A percentile compares a stretch with the other conserved stretches of the same genome.
These are phyloP conservation scores for Dromococcyx pavoninus DNA, from an alignment of 2,797 vertebrate genomes.

Conservation along the genomic window DNA sequence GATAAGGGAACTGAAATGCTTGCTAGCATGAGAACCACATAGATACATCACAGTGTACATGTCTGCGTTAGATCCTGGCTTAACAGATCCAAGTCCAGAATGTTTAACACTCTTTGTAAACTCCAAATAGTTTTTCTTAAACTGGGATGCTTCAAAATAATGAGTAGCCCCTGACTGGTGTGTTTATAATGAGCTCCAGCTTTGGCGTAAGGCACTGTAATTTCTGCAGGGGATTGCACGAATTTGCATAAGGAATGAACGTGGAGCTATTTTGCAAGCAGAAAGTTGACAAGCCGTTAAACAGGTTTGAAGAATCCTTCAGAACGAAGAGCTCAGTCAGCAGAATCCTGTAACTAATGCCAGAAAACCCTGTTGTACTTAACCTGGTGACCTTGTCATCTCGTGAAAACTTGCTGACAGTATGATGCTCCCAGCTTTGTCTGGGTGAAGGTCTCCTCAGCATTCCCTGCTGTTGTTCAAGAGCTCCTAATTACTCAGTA, in stretches of 20 bases:
- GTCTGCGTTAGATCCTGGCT: not conserved
- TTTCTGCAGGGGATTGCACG: not conserved
- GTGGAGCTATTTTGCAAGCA: not conserved
- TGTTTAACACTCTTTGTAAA: not conserved
- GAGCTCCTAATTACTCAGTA: not conserved
- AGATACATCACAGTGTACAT: no score
- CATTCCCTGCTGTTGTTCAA: not conserved
- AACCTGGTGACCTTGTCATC: constrained; percentile 5
- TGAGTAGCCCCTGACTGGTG: not conserved
- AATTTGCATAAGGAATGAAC: not conserved
- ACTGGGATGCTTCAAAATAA: not conserved
- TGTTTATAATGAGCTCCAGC: not conserved
- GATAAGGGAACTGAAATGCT: not conserved
- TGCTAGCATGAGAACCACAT: not conserved
- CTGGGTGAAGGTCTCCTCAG: not conserved
- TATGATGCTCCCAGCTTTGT: not conserved
- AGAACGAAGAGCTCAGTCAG: not conserved
- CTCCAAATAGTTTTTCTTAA: not conserved
- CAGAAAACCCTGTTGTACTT: not conserved
- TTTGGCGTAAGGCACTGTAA: not conserved
- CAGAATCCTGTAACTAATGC: not conserved
- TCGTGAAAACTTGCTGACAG: not conserved
- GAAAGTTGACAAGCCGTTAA: not conserved
- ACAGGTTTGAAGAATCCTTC: not conserved
- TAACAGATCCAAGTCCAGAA: not conserved